Evolutionary conservation across 2,888 invertebrate genomes (phyloP).

Genomic region (Deroplatys truncata): DNA sequence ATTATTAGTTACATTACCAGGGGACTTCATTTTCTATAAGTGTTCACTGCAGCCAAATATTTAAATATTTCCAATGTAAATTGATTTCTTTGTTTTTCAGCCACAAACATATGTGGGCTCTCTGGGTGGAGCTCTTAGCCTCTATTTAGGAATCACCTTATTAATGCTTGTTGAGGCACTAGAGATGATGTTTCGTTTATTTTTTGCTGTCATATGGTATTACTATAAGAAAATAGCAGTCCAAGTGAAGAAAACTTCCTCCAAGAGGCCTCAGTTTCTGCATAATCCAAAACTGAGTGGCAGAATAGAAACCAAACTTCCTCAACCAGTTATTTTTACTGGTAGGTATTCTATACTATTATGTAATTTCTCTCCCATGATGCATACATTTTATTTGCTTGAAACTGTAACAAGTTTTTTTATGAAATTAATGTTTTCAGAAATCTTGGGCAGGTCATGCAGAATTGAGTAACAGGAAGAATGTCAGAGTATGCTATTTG

Average conservation of each 20-base stretch:
- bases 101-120: slow-evolving; percentile 29
- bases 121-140: slow-evolving; percentile 32
- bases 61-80: neutral
- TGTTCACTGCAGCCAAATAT: no score
- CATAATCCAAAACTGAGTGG: neutral
- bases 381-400: neutral
- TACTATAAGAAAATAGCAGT: neutral
- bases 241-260: neutral
- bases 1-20: no score
- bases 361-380: neutral
- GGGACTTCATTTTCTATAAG: no score
- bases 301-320: neutral
- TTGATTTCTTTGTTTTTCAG: neutral
- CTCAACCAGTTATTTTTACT: slow-evolving; percentile 4
- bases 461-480: no score
- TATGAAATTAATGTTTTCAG: neutral
- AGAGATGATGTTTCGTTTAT: slow-evolving; percentile 13
- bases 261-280: neutral
- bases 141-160: slow-evolving; percentile 31
- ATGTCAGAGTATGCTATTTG: no score
- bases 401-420: no score
- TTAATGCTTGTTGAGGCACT: slow-evolving; percentile 30
- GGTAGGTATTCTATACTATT: neutral
- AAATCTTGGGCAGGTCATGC: no score
- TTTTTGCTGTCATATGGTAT: neutral